Base-by-base conservation (phyloP, 2,797 vertebrate genomes). In the Cossypha polioptera region DNA sequence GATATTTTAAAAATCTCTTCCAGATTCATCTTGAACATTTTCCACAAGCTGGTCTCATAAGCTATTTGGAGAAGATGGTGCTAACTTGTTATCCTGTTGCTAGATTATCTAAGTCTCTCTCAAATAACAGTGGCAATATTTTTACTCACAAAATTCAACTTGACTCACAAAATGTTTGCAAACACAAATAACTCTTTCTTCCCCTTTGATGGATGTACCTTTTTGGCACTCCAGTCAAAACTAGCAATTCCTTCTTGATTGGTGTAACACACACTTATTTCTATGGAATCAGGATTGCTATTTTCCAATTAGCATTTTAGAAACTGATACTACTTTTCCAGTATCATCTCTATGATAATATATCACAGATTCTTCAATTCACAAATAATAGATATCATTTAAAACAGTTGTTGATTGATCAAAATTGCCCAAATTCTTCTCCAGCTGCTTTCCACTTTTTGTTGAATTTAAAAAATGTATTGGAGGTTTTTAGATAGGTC, bases 281-380 rank as follows among this genome's bases (percentile, higher is more conserved):
- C n/a, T 66, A 22, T 33, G 12, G 59, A 86, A 75, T 67, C 24
- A 66, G 73, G 40, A 55, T 20, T 1, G 3, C 65, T 72, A 61
- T 83, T 95, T 91, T 78, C 59, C 71, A 90, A 22, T 86, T 63
- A 92, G 7, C 9, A 59, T 71, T 94, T 91, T 55, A 75, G 78
- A 76, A 91, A 79, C 18, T 10, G 28, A 21, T 83, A 4, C 11
- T 50, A n/a, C 7, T 73, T 73, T 55, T 73, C 47, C n/a, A 67
- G n/a, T 65, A 24, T 55, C 35, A 86, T 92, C 36, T 63, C 74
- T 88, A 59, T 83, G 61, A 77, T 71, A 91, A 86, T 33, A 9
- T 48, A 76, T 67, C 67, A 87, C 36, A 80, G 58, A 87, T 67
- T 81, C 53, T 76, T 89, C 42, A 78, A 59, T 53, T 74, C 62